Percentiles rank a stretch among this genome's conserved stretches.
Evolutionary conservation across 2,888 invertebrate genomes (phyloP).

Genomic region (Achlya flavicornis): DNA sequence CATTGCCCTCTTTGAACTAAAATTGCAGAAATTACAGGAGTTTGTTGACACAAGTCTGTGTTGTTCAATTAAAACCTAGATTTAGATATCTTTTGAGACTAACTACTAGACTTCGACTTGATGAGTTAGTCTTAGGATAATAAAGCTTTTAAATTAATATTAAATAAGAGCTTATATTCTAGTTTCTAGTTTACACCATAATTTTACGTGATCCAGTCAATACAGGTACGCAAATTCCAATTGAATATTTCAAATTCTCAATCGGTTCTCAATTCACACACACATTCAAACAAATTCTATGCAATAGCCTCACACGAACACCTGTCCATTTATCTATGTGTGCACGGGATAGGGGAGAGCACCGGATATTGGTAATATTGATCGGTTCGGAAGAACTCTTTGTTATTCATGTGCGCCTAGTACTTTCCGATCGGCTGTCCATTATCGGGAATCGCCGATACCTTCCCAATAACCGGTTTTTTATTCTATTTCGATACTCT

Average conservation of each 20-base stretch:
- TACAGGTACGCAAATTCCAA: background rate
- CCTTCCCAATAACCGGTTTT: conserved; percentile 44
- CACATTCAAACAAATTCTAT: conserved; percentile 21
- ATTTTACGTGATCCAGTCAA: background rate
- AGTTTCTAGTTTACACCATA: background rate
- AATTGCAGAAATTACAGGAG: background rate
- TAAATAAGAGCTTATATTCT: background rate
- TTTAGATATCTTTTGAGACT: background rate
- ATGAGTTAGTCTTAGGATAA: background rate
- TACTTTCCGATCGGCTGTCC: conserved; percentile 77
- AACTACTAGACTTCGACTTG: background rate
- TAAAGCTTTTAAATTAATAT: background rate
- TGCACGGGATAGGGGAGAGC: conserved; percentile 55
- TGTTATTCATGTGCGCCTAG: conserved; percentile 56
- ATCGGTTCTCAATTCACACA: background rate
- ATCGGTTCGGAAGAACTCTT: conserved; percentile 74
- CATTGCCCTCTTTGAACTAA: background rate
- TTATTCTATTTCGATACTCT: conserved; percentile 10
- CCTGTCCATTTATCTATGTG: conserved; percentile 49
- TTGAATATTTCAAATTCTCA: background rate
- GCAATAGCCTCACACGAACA: conserved; percentile 25
- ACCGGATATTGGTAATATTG: conserved; percentile 63
- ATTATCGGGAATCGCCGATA: conserved; percentile 77
- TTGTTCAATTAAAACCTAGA: background rate
- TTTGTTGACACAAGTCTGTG: background rate